A percentile compares a stretch with the other conserved stretches of the same genome.
These are phyloP conservation scores for Arctia plantaginis DNA, from an alignment of 2,888 invertebrate genomes.

Conservation along the genomic window DNA sequence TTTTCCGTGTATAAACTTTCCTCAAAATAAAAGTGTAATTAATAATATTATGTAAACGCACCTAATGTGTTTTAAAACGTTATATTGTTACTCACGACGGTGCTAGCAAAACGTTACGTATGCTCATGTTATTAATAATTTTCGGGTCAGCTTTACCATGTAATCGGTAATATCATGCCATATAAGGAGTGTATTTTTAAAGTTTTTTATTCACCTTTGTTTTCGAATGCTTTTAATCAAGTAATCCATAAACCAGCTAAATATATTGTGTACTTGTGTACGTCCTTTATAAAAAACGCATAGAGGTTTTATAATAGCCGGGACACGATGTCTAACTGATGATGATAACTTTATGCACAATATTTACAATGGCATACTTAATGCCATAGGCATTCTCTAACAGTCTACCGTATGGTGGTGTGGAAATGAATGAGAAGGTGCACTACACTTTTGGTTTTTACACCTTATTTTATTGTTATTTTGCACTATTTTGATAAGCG, in stretches of 20 bases:
- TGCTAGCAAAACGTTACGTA: constrained; percentile 9
- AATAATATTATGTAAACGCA: constrained; percentile 2
- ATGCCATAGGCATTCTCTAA: too few species aligned
- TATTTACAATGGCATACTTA: too few species aligned
- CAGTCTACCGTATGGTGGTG: too few species aligned
- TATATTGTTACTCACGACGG: constrained; percentile 19
- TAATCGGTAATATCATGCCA: neutral
- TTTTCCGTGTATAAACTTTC: neutral
- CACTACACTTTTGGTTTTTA: too few species aligned
- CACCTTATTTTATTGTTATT: neutral
- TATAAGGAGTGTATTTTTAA: neutral
- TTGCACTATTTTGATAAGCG: neutral
- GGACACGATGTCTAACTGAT: neutral
- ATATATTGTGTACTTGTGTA: neutral
- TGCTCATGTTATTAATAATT: constrained; percentile 20
- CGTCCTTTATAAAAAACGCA: neutral
- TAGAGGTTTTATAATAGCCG: neutral
- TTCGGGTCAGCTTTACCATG: constrained; percentile 25
- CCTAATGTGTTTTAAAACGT: constrained; percentile 17
- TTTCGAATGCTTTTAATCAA: neutral
- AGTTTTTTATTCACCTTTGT: neutral
- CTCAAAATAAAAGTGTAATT: neutral
- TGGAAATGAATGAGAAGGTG: too few species aligned
- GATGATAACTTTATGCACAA: too few species aligned
- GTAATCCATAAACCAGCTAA: neutral